Conservation (phyloP, 2,888 invertebrate species). For the Tipula lateralis region DNA sequence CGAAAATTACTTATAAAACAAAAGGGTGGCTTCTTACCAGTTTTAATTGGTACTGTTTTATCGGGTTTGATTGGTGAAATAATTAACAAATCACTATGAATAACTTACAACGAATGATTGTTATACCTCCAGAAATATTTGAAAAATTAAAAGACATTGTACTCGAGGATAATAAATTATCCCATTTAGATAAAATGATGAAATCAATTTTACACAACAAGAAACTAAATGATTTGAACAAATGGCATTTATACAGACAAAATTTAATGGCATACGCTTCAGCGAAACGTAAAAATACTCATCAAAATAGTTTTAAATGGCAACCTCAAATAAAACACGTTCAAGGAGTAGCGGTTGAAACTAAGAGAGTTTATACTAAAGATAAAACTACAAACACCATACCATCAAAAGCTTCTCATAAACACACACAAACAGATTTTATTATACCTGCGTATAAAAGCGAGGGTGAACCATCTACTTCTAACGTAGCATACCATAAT, state of each 20-base stretch:
- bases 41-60: slow-evolving; percentile 24
- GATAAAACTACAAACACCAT: background rate
- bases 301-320: background rate
- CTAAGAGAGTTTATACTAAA: background rate
- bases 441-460: background rate
- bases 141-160: background rate
- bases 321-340: no score
- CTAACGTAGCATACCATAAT: no score
- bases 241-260: slow-evolving; percentile 31
- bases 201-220: slow-evolving; percentile 20
- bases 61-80: slow-evolving; percentile 29
- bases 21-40: slow-evolving; percentile 29
- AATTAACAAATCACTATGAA: background rate
- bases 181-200: background rate
- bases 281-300: background rate
- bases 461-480: no score
- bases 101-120: slow-evolving; percentile 25
- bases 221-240: background rate
- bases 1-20: slow-evolving; percentile 30
- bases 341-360: background rate
- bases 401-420: background rate
- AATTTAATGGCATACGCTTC: background rate
- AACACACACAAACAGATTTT: background rate
- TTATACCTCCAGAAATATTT: slow-evolving; percentile 26
- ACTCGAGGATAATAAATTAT: background rate